Evolutionary conservation across 2,113 vertebrate species (phyloP).

Genomic region (Pelmatolapia mariae): DNA sequence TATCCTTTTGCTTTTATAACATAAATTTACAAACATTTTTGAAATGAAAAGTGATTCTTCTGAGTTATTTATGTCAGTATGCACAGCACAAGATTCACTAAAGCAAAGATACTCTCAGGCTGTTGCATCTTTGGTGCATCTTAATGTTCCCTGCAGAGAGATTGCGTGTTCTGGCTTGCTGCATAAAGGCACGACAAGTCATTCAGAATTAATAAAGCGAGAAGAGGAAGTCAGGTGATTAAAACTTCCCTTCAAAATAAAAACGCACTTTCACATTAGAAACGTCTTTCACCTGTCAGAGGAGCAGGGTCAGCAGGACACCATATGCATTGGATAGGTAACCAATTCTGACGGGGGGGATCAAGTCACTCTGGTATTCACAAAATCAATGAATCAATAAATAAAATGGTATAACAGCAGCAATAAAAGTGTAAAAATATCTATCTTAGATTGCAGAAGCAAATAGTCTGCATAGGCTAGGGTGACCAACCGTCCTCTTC

Average conservation of each 20-base stretch:
- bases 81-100: background rate
- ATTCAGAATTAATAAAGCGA: background rate
- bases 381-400: background rate
- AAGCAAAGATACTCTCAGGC: background rate
- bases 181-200: background rate
- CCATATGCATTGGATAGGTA: background rate
- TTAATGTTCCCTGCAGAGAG: slow-evolving; percentile 20
- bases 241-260: slow-evolving; percentile 3
- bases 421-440: background rate
- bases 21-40: rapidly evolving
- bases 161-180: slow-evolving; percentile 18
- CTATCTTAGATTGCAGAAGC: background rate
- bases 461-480: rapidly evolving
- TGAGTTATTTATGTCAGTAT: background rate
- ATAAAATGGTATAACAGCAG: background rate
- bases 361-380: background rate
- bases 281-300: background rate
- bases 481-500: background rate
- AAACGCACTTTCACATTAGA: background rate
- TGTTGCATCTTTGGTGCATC: background rate
- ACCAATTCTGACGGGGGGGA: background rate
- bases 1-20: too few relatives aligned
- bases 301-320: background rate
- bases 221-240: background rate
- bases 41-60: background rate